Conservation (phyloP, 2,113 vertebrate genomes). For the Ammospiza nelsoni region DNA sequence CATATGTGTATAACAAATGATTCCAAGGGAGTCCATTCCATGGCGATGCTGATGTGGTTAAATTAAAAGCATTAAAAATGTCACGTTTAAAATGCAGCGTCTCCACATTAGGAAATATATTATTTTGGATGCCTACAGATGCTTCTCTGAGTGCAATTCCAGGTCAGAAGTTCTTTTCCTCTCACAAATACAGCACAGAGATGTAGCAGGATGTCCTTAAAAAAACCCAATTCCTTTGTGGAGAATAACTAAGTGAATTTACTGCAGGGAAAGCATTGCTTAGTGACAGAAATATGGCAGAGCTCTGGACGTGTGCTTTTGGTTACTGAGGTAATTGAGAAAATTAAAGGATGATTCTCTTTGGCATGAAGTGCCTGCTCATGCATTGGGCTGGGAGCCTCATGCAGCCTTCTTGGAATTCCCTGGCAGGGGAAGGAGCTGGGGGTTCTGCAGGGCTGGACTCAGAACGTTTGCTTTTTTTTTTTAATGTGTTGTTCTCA, state of each 20-base stretch:
- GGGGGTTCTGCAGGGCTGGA: background rate
- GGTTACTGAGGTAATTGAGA: background rate
- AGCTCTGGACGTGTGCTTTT: background rate
- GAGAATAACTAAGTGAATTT: slow-evolving; percentile 17
- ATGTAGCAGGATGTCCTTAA: background rate
- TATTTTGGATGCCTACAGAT: background rate
- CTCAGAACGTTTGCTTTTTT: background rate
- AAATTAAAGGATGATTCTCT: background rate
- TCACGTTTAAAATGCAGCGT: background rate
- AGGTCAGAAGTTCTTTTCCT: background rate
- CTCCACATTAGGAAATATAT: background rate
- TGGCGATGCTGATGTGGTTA: background rate
- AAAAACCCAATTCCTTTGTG: background rate
- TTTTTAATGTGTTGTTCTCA: background rate
- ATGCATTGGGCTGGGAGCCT: background rate
- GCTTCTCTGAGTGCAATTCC: background rate
- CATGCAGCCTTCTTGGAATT: background rate
- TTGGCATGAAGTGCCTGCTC: accelerated
- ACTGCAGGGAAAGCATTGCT: background rate
- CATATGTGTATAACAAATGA: background rate
- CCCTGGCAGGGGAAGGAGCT: background rate
- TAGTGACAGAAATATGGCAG: background rate
- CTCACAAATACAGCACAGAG: accelerated
- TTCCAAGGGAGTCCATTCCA: background rate
- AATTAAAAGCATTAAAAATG: background rate